Evolutionary conservation across 1,140 invertebrate species (phyloP), one percentile per base, ranked within the genome.

Genomic region (Portunus trituberculatus): DNA sequence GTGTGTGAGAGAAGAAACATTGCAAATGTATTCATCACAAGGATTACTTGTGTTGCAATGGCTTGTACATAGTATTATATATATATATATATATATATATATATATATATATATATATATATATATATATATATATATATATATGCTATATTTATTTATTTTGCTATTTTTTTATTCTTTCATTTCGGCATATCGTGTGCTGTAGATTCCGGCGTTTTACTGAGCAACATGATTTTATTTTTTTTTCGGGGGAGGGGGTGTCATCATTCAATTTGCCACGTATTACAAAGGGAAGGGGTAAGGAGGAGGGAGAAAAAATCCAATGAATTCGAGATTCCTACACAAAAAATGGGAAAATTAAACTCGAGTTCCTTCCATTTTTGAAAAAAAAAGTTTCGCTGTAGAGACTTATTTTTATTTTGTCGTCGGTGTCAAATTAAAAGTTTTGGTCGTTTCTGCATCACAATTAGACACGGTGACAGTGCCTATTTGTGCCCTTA

Each of bases 381-480:
- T 48, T 29, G 48, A 3, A 67, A 76, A 76, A 59, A 76, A 89
- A 91, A 59, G 89, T 91, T 91, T 91, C 45, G 89, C 89, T 91
- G 89, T 91, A 91, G 89, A 91, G 48, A 59, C 45, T 52, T 87
- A 91, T 91, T 91, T 91, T 91, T 91, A 48, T 91, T 59, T 59
- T 52, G 45, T 59, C 45, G 39, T 91, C 20, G 89, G 48, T 91
- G 89, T 91, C 89, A 91, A 91, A 91, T 91, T 91, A 91, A 91
- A 91, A 91, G 89, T 91, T 91, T 91, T n/a, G 89, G 52, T 20
- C 89, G 89, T 52, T 91, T 91, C 48, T 48, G 89, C 89, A 91
- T 91, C 89, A 91, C 89, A 52, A 59, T 91, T 91, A 91, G 52
- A 91, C 52, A 91, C 89, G 52, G 52, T 91, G 89, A 59, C 29